Evolutionary conservation across 2,888 invertebrate species (phyloP).

Genomic region (Coremacera marginata): DNA sequence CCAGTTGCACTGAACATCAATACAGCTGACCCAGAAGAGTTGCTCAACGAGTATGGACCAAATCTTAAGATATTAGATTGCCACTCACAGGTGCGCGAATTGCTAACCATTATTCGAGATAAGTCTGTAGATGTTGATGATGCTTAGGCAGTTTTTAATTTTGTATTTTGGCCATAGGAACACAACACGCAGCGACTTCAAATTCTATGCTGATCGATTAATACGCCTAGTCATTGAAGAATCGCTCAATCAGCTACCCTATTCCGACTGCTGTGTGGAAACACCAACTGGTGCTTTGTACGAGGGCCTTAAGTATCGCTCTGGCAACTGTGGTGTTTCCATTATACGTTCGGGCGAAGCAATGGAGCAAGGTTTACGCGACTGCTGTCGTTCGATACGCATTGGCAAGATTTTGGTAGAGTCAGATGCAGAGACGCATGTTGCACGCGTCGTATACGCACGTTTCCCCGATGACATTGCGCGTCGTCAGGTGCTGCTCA

Average conservation of each 20-base stretch:
- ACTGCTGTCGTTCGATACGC: conserved; percentile 97
- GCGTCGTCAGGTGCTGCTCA: conserved; percentile 87
- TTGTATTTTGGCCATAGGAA: conserved; percentile 75
- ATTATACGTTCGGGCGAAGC: conserved; percentile 95
- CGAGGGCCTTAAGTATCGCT: conserved; percentile 93
- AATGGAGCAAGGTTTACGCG: conserved; percentile 95
- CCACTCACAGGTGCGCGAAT: conserved; percentile 72
- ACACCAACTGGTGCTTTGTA: conserved; percentile 92
- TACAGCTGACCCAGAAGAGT: conserved; percentile 48
- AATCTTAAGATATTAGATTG: conserved; percentile 66
- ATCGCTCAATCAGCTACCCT: conserved; percentile 93
- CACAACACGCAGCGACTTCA: conserved; percentile 94
- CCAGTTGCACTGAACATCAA: neutral
- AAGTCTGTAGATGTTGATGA: conserved; percentile 73
- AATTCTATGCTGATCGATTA: conserved; percentile 97
- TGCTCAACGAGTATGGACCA: conserved; percentile 61
- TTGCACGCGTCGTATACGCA: conserved; percentile 96
- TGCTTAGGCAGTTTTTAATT: neutral
- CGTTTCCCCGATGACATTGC: conserved; percentile 97
- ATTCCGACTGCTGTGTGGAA: conserved; percentile 87
- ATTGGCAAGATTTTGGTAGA: conserved; percentile 99
- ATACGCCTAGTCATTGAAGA: conserved; percentile 98
- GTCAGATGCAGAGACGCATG: conserved; percentile 95
- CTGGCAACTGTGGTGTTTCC: conserved; percentile 98
- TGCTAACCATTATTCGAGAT: conserved; percentile 88